Evolutionary conservation across 37 sponge, comb jelly and placozoan genomes (phyloP), one percentile per base, ranked within the genome.

Genomic region (Beroe forskalii): DNA sequence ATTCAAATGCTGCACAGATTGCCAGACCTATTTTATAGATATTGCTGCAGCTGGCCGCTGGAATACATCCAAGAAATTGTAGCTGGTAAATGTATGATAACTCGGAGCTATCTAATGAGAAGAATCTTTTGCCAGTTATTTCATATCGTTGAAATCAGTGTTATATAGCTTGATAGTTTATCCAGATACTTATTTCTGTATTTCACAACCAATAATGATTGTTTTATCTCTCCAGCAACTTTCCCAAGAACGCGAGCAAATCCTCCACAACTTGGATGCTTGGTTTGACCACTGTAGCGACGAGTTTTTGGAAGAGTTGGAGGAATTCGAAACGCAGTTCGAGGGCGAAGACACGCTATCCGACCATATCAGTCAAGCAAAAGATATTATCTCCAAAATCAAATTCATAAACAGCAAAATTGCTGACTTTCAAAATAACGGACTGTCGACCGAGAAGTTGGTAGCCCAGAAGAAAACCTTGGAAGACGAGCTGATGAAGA

Each of bases 401-500:
- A 80, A 80, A 43, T 80, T 80, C 22, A 80, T 80, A 43, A 80
- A 80, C 40, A 20, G 40, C 23, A 80, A 80, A 23, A 80, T 80
- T 27, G 86, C 35, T 2, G 86, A 80, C 1, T 80, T 80, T 80
- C 86, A 80, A 44, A 80, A 44, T 25, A 80, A 80, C 30, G 86
- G 86, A 8, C 28, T 80, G 55, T 80, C 86, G n/a, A 80, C 86
- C 55, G 14, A 80, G 27, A 40, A 80, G 48, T 48, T 80, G 37
- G 35, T 80, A 3, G 86, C 86, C 2, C 86, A 80, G 40, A 80
- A 80, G 86, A 80, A 80, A 43, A 80, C 37, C 42, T 27, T 80
- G 23, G 86, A 80, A 25, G 48, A 42, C n/a, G 86, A 80, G 55
- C 30, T 80, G 28, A 80, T 80, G 86, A 80, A 80, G 40, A 80